phyloP scores from a whole-genome alignment of 2,797 vertebrate genomes.

The Darevskia mixta region DNA sequence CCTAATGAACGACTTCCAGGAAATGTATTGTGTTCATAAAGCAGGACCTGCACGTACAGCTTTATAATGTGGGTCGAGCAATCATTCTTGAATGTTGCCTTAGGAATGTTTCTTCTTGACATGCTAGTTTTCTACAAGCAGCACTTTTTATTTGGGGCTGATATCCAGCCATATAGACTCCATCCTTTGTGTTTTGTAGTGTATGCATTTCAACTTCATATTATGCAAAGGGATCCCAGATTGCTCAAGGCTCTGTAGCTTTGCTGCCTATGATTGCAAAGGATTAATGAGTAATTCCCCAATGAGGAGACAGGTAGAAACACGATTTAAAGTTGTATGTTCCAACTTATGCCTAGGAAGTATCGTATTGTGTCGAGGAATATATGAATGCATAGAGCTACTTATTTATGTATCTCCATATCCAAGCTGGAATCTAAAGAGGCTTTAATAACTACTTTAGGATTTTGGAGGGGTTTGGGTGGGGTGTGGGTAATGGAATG shows the following conservation, averaged over 20 bases:
- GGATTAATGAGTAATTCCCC: conserved; percentile 12
- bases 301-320: not conserved
- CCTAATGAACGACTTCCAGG: too few species aligned
- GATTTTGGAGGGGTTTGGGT: not conserved
- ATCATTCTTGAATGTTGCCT: too few species aligned
- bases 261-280: not conserved
- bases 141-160: not conserved
- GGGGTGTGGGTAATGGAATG: not conserved
- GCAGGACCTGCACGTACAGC: not conserved
- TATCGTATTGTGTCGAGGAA: not conserved
- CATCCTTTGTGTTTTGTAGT: not conserved
- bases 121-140: not conserved
- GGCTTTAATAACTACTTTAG: not conserved
- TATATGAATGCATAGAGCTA: not conserved
- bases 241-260: not conserved
- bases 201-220: not conserved
- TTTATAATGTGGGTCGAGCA: not conserved
- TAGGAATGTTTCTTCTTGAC: not conserved
- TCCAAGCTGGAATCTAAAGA: not conserved
- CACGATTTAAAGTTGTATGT: conserved; percentile 7
- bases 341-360: not conserved
- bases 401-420: not conserved
- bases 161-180: not conserved
- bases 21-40: too few species aligned
- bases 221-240: not conserved